Evolutionary conservation across 2,888 invertebrate genomes (phyloP).

Genomic region (Zonitis immaculata): DNA sequence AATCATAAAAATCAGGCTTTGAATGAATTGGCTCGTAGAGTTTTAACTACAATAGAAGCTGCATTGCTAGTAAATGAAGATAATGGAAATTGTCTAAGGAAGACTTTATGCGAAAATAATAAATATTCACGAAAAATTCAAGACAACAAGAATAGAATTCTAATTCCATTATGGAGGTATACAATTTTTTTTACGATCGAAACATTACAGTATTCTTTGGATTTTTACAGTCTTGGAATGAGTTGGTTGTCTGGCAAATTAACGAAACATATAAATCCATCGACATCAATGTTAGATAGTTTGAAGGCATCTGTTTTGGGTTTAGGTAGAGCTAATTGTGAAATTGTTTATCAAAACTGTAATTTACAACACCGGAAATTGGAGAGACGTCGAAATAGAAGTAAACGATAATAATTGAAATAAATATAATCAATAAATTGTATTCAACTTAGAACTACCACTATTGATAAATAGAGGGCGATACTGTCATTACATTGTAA

Average conservation of each 20-base stretch:
- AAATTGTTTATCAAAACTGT: constrained; percentile 55
- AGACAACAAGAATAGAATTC: constrained; percentile 58
- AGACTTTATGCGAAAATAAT: constrained; percentile 64
- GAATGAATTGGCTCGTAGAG: constrained; percentile 55
- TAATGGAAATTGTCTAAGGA: constrained; percentile 57
- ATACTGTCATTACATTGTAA: too few relatives aligned
- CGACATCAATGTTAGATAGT: constrained; percentile 55
- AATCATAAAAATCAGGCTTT: constrained; percentile 46
- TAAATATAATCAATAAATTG: too few relatives aligned
- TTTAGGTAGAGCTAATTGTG: constrained; percentile 63
- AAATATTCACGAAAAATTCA: constrained; percentile 54
- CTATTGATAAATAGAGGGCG: too few relatives aligned
- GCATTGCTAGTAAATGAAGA: constrained; percentile 52
- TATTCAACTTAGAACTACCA: too few relatives aligned
- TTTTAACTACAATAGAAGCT: constrained; percentile 55
- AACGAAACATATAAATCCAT: constrained; percentile 40
- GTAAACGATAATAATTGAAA: constrained; percentile 16
- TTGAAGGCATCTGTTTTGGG: constrained; percentile 65
- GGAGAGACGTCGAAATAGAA: constrained; percentile 41
- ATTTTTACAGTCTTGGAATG: constrained; percentile 62
- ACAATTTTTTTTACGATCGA: neutral
- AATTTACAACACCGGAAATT: constrained; percentile 48
- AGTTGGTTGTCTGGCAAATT: constrained; percentile 65
- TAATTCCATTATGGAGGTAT: constrained; percentile 75
- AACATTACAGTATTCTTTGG: neutral